Percentiles rank a stretch among this genome's conserved stretches.
These are phyloP conservation scores for Phrynocephalus vlangalii DNA, from an alignment of 2,797 vertebrate genomes.

Conservation along the genomic window DNA sequence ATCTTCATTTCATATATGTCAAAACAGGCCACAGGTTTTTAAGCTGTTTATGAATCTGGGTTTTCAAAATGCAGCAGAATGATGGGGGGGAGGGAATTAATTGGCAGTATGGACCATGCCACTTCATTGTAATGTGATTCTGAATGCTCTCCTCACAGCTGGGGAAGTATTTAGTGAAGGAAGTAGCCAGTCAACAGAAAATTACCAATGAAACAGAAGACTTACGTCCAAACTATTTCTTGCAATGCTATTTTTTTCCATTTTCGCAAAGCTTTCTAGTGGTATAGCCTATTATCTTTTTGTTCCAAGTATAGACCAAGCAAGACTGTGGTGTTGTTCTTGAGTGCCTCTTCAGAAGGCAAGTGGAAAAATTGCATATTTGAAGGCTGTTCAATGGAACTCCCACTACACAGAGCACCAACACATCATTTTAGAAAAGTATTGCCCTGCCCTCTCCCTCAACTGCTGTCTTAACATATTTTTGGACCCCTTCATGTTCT, in stretches of 20 bases:
- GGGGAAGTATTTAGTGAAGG: not conserved
- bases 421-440: not conserved
- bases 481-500: not conserved
- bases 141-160: not conserved
- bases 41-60: constrained; percentile 23
- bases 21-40: constrained; percentile 64
- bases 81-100: not conserved
- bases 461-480: not conserved
- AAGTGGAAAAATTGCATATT: not conserved
- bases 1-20: constrained; percentile 64
- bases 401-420: not conserved
- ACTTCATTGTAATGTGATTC: not conserved
- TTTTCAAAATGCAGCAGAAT: not conserved
- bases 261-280: not conserved
- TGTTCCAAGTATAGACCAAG: too few relatives aligned
- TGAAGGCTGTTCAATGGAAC: not conserved
- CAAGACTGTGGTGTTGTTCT: not conserved
- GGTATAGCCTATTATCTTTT: not conserved
- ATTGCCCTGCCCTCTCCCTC: not conserved
- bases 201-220: not conserved
- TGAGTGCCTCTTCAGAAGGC: not conserved
- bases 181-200: not conserved
- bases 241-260: not conserved
- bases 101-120: not conserved
- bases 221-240: not conserved